Evolutionary conservation across 2,113 vertebrate genomes (phyloP).

Genomic region (Xerus inauris): DNA sequence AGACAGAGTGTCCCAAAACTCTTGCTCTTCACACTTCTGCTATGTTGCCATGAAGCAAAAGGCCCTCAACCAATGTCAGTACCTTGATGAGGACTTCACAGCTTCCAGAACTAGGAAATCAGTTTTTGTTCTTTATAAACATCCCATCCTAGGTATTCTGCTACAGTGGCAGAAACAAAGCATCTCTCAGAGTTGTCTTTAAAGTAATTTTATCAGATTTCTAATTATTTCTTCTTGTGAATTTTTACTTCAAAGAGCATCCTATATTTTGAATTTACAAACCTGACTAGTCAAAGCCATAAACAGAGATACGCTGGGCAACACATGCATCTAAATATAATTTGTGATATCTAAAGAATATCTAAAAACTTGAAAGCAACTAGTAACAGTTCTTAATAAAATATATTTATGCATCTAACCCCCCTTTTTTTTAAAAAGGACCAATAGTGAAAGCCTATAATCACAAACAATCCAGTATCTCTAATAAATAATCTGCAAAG

Average conservation of each 20-base stretch:
- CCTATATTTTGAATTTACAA: neutral
- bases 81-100: neutral
- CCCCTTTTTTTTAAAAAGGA: neutral
- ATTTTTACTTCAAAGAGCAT: conserved; percentile 19
- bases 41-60: neutral
- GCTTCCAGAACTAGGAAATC: neutral
- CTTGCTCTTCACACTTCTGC: neutral
- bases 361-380: neutral
- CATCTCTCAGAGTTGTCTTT: neutral
- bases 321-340: neutral
- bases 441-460: neutral
- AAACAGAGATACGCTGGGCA: neutral
- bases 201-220: neutral
- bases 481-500: conserved; percentile 8
- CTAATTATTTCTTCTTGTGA: neutral
- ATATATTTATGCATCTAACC: neutral
- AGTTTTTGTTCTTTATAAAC: neutral
- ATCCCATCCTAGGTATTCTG: neutral
- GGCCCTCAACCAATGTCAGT: neutral
- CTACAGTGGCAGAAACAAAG: neutral
- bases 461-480: neutral
- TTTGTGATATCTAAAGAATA: neutral
- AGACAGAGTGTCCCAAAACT: neutral
- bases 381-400: neutral
- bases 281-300: neutral